phyloP scores from a whole-genome alignment of 2,888 invertebrate species.

The Lithophane ornitopus region DNA sequence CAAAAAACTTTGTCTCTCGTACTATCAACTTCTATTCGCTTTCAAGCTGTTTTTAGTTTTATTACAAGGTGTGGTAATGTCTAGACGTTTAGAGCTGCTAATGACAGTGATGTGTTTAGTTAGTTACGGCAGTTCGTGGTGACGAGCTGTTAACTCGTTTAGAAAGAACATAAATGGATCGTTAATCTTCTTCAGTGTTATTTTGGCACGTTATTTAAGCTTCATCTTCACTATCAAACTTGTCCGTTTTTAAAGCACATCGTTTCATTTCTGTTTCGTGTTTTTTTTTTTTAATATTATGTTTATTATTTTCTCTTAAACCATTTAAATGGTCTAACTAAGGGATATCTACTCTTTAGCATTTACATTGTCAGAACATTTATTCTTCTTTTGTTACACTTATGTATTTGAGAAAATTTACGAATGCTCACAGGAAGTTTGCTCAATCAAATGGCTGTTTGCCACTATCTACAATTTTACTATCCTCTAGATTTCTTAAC shows the following conservation, averaged over 20 bases:
- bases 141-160: not conserved
- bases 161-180: not conserved
- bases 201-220: not conserved
- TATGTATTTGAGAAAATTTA: not conserved
- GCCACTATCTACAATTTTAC: not conserved
- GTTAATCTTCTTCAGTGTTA: not conserved
- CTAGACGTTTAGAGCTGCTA: not conserved
- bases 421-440: not conserved
- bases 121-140: not conserved
- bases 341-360: not conserved
- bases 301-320: not conserved
- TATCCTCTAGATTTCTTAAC: not conserved
- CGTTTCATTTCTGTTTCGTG: not conserved
- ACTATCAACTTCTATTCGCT: not conserved
- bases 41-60: not conserved
- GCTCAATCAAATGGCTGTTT: not conserved
- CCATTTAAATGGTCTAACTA: not conserved
- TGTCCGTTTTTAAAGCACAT: not conserved
- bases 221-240: not conserved
- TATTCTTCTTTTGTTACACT: not conserved
- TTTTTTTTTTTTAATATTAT: too few relatives aligned
- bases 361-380: not conserved
- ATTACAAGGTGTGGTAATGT: slow-evolving; percentile 6
- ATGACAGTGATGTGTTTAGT: not conserved
- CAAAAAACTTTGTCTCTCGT: not conserved